Base-by-base conservation (phyloP, 2,797 vertebrate species). In the Poeciliopsis gracilis region DNA sequence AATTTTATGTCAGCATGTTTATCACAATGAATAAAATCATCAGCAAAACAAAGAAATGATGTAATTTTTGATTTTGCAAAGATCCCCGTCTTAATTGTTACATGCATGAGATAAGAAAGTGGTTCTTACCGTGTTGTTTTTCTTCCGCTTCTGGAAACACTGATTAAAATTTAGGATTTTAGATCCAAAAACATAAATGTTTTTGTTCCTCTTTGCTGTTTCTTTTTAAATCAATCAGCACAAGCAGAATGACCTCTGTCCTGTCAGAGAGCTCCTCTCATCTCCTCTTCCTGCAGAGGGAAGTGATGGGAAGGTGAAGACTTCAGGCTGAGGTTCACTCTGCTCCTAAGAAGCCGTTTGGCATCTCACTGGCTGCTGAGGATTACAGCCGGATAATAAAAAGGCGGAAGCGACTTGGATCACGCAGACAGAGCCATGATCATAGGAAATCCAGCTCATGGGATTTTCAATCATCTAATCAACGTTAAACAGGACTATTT, bases 301-400 rank as follows among this genome's bases (percentile, higher is more conserved):
- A 47, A 79, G 77, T 73, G 77, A 73, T 85, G 84, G 61, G 84
- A 75, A 80, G 83, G 80, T 87, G 67, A 79, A 77, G 59, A 77
- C 82, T 87, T 85, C 75, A 59, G 82, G 73, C 72, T 2, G 74
- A 83, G 87, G 80, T 90, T 88, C 91, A 90, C 81, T 53, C 80
- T 88, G 81, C 81, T 76, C 78, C 78, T 92, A 70, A 92, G 91
- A 94, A 93, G 91, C 93, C 85, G 78, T 75, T 89, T 88, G 82
- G 85, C 75, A 77, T 82, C 90, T 92, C 90, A 86, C 91, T 92
- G 92, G 84, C 81, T 88, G 85, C 63, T 72, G 80, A 77, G 92
- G 95, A 95, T 96, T 95, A 95, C 71, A 82, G 67, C 79, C 75
- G 86, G 86, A 90, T 87, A 87, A 88, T 78, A 83, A 76, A 85